phyloP scores from a whole-genome alignment of 1,140 invertebrate species.

The Paramacrobiotus metropolitanus region DNA sequence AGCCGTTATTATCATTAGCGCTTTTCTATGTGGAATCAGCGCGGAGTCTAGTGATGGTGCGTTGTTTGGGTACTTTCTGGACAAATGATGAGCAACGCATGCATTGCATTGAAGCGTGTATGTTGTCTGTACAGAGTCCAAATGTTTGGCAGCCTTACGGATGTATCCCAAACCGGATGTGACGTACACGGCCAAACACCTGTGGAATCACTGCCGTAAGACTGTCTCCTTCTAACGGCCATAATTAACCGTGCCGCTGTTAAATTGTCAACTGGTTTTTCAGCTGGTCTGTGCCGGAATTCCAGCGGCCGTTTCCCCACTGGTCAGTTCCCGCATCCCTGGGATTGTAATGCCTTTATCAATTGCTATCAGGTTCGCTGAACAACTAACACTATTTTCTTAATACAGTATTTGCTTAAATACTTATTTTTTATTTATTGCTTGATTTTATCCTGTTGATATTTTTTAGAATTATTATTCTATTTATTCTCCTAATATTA shows the following conservation, averaged over 20 bases:
- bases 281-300: background rate
- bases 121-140: background rate
- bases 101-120: no score
- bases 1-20: no score
- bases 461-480: no score
- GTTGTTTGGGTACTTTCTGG: no score
- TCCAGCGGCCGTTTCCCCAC: background rate
- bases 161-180: background rate
- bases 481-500: no score
- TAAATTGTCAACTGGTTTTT: background rate
- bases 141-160: background rate
- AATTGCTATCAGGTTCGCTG: slow-evolving; percentile 3
- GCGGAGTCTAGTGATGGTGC: no score
- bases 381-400: no score
- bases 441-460: background rate
- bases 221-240: background rate
- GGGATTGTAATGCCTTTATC: slow-evolving; percentile 1
- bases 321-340: slow-evolving; percentile 1
- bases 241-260: background rate
- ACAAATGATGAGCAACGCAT: no score
- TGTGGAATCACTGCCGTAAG: background rate
- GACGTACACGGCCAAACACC: background rate
- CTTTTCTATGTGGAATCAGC: no score
- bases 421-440: background rate
- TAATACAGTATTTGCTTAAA: no score